Conservation (phyloP, 2,888 invertebrate genomes). For the Caenorhabditis panamensis region DNA sequence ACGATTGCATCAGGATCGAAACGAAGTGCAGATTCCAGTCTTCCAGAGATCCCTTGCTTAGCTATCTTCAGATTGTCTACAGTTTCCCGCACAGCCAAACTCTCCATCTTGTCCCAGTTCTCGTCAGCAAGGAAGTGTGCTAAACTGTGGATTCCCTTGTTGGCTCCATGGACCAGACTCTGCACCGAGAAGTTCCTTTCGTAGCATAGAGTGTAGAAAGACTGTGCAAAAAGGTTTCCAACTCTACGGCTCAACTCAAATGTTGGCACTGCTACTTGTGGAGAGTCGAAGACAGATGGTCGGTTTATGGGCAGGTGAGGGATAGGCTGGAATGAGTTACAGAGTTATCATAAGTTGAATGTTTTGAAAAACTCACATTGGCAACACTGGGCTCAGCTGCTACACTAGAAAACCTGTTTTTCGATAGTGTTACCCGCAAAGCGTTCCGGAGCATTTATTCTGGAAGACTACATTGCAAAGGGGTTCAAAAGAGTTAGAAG, state of each 20-base stretch:
- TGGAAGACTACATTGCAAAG: not conserved
- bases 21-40: constrained; percentile 31
- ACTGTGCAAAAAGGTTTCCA: constrained; percentile 56
- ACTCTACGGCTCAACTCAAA: constrained; percentile 62
- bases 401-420: not conserved
- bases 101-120: constrained; percentile 58
- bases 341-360: not conserved
- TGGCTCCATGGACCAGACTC: constrained; percentile 66
- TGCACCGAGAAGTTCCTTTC: constrained; percentile 65
- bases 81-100: constrained; percentile 46
- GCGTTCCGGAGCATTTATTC: not conserved
- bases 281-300: constrained; percentile 30
- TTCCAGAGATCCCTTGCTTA: constrained; percentile 17
- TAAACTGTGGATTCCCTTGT: constrained; percentile 56
- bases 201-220: constrained; percentile 57
- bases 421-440: not conserved
- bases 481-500: too few relatives aligned
- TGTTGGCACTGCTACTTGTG: constrained; percentile 60
- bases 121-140: constrained; percentile 37
- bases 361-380: constrained; percentile 1
- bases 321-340: constrained; percentile 3
- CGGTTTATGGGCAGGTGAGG: constrained; percentile 17
- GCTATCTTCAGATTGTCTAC: constrained; percentile 45
- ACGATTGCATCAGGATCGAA: constrained; percentile 64
- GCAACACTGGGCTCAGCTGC: not conserved